Evolutionary conservation across 2,888 invertebrate species (phyloP), one percentile per base, ranked within the genome.

Genomic region (Tyria jacobaeae): DNA sequence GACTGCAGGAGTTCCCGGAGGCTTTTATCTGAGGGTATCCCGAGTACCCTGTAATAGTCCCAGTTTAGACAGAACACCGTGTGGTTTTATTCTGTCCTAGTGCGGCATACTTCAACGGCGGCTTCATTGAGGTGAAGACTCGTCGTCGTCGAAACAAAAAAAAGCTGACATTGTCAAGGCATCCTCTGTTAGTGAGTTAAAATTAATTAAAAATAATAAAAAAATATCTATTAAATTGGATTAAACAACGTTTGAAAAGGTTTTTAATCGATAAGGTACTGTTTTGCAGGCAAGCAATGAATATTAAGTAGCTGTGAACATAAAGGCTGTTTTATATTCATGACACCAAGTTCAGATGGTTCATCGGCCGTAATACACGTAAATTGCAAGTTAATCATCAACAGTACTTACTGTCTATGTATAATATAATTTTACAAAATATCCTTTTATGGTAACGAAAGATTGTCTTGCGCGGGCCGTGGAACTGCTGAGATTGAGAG

Each of bases 251-350:
- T 53, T 69, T 66, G 63, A 62, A 31, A 66, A 73, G 69, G 63
- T 64, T 66, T 73, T 70, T 73, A 71, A 75, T 80, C 64, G 73
- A 62, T 79, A 87, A 86, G 83, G 70, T 75, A 85, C 87, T 86
- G 79, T 79, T 77, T 75, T 79, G 75, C 81, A 81, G 79, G 85
- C 82, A 83, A 80, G 69, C 78, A 80, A 85, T 87, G 86, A 85
- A 87, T 87, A 83, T 84, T 82, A 73, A 84, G 83, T 79, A 60
- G 70, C 75, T 72, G 69, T 78, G 75, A 78, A 84, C 79, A 83
- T 80, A 82, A 81, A 78, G 78, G 75, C 76, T 76, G 80, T 76
- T 88, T 87, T 86, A 84, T 85, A 88, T 89, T 86, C 86, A 88
- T 81, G 71, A 78, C 68, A 68, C 58, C 60, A 66, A 71, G 75